phyloP scores from a whole-genome alignment of 2,113 vertebrate genomes.

The Alexandromys fortis region DNA sequence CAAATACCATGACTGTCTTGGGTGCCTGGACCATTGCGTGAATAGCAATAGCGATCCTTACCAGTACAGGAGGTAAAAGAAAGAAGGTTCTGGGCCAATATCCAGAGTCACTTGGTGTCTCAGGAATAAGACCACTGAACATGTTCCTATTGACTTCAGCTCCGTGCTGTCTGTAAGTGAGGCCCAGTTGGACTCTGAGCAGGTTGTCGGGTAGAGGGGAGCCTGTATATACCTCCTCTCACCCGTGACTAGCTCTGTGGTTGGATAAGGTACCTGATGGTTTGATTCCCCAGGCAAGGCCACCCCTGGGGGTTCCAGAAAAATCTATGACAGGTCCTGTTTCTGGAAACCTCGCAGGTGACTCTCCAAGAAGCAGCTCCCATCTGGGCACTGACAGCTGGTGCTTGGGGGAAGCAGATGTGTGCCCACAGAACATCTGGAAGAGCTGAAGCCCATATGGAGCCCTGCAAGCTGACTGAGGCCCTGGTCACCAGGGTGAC shows the following conservation, averaged over 20 bases:
- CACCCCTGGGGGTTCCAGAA: background rate
- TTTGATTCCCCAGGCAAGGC: background rate
- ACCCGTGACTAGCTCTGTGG: background rate
- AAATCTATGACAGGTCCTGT: background rate
- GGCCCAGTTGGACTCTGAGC: background rate
- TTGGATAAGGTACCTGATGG: background rate
- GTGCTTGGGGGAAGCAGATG: slow-evolving; percentile 78
- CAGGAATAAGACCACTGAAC: background rate
- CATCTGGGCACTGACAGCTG: slow-evolving; percentile 76
- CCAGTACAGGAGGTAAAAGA: fast-evolving
- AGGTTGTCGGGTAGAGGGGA: background rate
- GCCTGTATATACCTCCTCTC: background rate
- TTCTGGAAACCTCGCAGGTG: slow-evolving; percentile 7
- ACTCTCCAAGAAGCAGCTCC: slow-evolving; percentile 47
- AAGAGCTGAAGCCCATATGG: slow-evolving; percentile 61
- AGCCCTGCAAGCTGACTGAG: slow-evolving; percentile 48
- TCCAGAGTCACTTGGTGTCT: fast-evolving
- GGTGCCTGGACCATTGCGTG: too few species aligned
- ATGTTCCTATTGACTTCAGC: background rate
- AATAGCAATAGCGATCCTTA: background rate
- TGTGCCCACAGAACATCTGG: slow-evolving; percentile 12
- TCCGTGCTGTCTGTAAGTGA: too few species aligned
- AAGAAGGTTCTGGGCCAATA: background rate
- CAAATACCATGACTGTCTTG: fast-evolving
- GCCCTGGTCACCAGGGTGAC: background rate